Evolutionary conservation across 2,888 invertebrate genomes (phyloP).

Genomic region (Dolichomitus sp.): DNA sequence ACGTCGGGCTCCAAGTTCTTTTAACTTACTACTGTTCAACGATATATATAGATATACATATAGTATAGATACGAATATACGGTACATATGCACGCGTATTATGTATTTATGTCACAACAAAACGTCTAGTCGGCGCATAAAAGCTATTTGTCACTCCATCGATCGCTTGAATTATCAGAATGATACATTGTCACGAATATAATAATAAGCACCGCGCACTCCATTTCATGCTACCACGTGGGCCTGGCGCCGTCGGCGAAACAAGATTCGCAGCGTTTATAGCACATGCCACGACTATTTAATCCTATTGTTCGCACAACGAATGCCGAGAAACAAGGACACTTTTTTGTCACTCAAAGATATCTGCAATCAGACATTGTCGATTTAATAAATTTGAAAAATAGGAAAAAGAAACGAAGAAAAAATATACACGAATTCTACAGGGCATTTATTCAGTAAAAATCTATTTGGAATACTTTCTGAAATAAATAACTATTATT

Average conservation of each 20-base stretch:
- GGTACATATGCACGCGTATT: slow-evolving; percentile 14
- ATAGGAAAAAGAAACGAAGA: not conserved
- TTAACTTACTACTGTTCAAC: not conserved
- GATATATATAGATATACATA: not conserved
- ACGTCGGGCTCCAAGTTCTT: slow-evolving; percentile 51
- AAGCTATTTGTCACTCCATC: slow-evolving; percentile 60
- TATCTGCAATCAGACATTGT: not conserved
- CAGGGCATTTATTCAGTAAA: too few relatives aligned
- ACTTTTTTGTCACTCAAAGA: not conserved
- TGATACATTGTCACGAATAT: slow-evolving; percentile 59
- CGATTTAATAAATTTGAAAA: not conserved
- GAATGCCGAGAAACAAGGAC: not conserved
- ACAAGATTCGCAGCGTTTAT: not conserved
- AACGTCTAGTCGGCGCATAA: slow-evolving; percentile 47
- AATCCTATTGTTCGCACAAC: not conserved
- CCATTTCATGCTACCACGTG: slow-evolving; percentile 54
- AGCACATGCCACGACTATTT: not conserved
- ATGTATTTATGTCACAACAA: slow-evolving; percentile 59
- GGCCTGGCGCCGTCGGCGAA: not conserved
- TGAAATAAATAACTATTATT: too few relatives aligned
- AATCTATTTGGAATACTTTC: too few relatives aligned
- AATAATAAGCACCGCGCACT: slow-evolving; percentile 55
- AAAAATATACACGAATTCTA: not conserved
- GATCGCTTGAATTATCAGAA: slow-evolving; percentile 60
- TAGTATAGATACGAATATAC: not conserved